Evolutionary conservation across 1,140 invertebrate genomes (phyloP).

Genomic region (Caerostris extrusa): DNA sequence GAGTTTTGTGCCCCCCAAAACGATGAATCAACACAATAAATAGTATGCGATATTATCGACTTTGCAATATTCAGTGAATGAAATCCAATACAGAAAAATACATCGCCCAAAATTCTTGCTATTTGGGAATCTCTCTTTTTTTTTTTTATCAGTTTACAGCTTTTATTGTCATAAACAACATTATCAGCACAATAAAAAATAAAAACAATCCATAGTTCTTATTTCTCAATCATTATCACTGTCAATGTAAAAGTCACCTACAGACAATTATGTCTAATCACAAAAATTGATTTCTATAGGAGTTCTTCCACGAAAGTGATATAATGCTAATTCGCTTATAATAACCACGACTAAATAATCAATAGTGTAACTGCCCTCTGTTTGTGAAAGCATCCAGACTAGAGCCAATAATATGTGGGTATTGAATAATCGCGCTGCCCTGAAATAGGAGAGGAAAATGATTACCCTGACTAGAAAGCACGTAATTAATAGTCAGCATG

Average conservation of each 20-base stretch:
- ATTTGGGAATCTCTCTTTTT: background rate
- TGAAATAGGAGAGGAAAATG: background rate
- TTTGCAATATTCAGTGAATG: conserved; percentile 16
- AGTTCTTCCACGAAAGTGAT: background rate
- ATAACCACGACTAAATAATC: background rate
- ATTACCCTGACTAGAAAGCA: background rate
- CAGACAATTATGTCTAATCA: background rate
- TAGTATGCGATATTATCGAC: background rate
- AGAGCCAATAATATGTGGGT: background rate
- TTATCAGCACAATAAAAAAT: background rate
- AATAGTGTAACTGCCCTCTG: background rate
- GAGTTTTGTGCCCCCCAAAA: background rate
- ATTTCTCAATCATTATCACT: background rate
- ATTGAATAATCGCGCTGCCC: background rate
- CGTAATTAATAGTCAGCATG: conserved; percentile 13
- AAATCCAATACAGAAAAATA: conserved; percentile 33
- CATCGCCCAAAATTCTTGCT: background rate
- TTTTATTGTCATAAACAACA: background rate
- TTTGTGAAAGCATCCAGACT: background rate
- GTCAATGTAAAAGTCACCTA: background rate
- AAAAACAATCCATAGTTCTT: background rate
- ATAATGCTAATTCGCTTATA: background rate
- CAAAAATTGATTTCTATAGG: background rate
- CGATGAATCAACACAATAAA: background rate
- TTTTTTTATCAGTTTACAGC: background rate